Conservation (phyloP, 2,797 vertebrate species). For the Pseudopleuronectes americanus region DNA sequence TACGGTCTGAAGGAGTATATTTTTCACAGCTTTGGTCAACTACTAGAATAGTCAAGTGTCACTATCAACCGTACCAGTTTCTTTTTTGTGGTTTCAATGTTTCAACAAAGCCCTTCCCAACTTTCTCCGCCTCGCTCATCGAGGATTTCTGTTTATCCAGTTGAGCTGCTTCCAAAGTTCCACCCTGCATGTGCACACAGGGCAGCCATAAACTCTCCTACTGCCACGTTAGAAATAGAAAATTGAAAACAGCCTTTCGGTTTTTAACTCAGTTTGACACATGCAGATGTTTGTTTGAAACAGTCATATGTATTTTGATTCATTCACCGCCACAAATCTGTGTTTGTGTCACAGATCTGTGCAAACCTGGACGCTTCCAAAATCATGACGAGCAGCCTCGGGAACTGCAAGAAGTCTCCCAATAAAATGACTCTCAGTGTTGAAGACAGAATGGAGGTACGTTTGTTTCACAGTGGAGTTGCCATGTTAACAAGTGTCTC, state of each 20-base stretch:
- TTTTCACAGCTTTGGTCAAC: no score
- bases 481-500: not conserved
- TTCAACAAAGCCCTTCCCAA: conserved; percentile 11
- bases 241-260: conserved; percentile 31
- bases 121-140: conserved; percentile 27
- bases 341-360: conserved; percentile 88
- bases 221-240: conserved; percentile 33
- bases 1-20: no score
- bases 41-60: no score
- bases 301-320: conserved; percentile 25
- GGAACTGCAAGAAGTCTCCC: conserved; percentile 83
- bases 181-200: conserved; percentile 27
- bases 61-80: not conserved
- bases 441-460: conserved; percentile 87
- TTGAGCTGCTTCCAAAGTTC: conserved; percentile 73
- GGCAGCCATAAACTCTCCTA: conserved; percentile 50
- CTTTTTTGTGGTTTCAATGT: conserved; percentile 1
- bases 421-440: conserved; percentile 85
- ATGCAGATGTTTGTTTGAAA: not conserved
- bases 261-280: conserved; percentile 8
- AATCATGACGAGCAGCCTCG: conserved; percentile 88
- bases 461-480: not conserved
- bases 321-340: not conserved
- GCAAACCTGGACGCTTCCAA: conserved; percentile 92
- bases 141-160: conserved; percentile 25